Conservation (phyloP, 2,888 invertebrate species). For the Eristalinus sepulchralis region DNA sequence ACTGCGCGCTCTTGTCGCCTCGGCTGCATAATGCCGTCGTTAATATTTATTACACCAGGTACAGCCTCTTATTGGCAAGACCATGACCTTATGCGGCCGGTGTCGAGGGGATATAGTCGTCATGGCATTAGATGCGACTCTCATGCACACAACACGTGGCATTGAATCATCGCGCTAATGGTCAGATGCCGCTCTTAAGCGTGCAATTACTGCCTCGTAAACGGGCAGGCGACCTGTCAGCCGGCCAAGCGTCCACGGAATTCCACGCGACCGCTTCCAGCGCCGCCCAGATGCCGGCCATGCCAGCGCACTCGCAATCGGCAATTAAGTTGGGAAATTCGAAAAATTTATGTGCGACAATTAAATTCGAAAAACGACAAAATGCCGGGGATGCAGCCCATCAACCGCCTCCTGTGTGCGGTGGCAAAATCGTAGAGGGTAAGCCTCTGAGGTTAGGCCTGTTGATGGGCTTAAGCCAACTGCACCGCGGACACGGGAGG, state of each 20-base stretch:
- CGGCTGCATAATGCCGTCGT: conserved; percentile 14
- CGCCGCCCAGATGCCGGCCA: not conserved
- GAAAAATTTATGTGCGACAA: conserved; percentile 16
- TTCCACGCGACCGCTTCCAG: not conserved
- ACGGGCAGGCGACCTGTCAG: not conserved
- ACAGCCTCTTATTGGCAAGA: not conserved
- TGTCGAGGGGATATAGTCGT: not conserved
- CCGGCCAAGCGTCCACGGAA: not conserved
- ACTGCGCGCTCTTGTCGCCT: conserved; percentile 16
- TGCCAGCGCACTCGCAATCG: conserved; percentile 1
- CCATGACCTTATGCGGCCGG: not conserved
- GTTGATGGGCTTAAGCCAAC: not conserved
- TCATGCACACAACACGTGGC: not conserved
- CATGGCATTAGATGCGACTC: not conserved
- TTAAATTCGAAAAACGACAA: conserved; percentile 21
- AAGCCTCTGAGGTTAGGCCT: not conserved
- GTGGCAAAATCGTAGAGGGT: not conserved
- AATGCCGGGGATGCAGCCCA: not conserved
- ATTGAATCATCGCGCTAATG: not conserved
- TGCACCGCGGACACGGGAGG: not conserved
- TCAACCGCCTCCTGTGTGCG: not conserved
- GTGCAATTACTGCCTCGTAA: not conserved
- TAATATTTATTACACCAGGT: conserved; percentile 31
- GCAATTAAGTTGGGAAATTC: conserved; percentile 15
- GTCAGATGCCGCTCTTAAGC: not conserved